Conservation (phyloP, 2,797 vertebrate species). For the Tadarida brasiliensis region DNA sequence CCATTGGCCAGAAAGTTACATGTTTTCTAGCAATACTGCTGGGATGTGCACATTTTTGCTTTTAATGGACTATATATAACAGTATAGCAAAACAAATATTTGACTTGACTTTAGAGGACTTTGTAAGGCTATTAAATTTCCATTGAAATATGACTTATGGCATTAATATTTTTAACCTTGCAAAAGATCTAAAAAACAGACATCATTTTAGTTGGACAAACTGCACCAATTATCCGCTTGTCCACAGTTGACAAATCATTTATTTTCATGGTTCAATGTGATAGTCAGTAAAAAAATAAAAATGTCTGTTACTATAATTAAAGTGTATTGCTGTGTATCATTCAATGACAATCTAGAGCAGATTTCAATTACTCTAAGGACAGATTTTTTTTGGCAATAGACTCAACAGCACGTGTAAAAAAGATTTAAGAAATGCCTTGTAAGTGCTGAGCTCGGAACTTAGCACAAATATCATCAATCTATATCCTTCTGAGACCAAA, state of each 20-base stretch:
- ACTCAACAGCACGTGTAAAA: slow-evolving; percentile 80
- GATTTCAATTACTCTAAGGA: slow-evolving; percentile 83
- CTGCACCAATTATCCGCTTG: slow-evolving; percentile 82
- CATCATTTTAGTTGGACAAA: slow-evolving; percentile 80
- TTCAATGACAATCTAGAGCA: slow-evolving; percentile 82
- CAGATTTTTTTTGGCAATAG: slow-evolving; percentile 76
- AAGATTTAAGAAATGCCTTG: slow-evolving; percentile 81
- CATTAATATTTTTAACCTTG: slow-evolving; percentile 84
- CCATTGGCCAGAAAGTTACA: background rate
- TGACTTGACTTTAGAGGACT: slow-evolving; percentile 69
- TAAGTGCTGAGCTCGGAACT: slow-evolving; percentile 76
- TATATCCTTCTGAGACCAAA: slow-evolving; percentile 63
- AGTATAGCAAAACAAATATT: slow-evolving; percentile 80
- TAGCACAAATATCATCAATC: slow-evolving; percentile 79
- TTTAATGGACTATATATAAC: slow-evolving; percentile 47
- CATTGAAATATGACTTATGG: slow-evolving; percentile 78
- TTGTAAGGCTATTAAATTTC: slow-evolving; percentile 79
- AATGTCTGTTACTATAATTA: slow-evolving; percentile 79
- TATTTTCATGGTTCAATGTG: slow-evolving; percentile 70
- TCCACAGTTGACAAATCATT: slow-evolving; percentile 78
- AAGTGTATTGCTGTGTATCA: slow-evolving; percentile 82
- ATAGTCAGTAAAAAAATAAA: slow-evolving; percentile 77
- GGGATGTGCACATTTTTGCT: background rate
- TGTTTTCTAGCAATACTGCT: background rate
- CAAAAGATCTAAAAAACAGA: slow-evolving; percentile 79